phyloP scores from a whole-genome alignment of 2,888 invertebrate species.

The Netelia melanura region DNA sequence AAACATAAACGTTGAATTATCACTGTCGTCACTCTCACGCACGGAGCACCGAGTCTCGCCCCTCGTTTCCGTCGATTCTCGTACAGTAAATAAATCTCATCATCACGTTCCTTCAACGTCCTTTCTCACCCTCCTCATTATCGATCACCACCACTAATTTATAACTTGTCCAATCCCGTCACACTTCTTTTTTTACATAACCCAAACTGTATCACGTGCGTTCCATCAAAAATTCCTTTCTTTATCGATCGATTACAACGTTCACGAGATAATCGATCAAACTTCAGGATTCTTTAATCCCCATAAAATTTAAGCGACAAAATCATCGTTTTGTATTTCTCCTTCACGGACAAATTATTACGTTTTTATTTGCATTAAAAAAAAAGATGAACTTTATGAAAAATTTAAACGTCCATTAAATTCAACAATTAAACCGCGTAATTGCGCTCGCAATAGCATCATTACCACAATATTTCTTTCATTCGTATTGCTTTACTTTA shows the following conservation, averaged over 20 bases:
- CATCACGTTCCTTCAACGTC: conserved; percentile 24
- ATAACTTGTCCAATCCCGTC: not conserved
- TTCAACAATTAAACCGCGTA: conserved; percentile 14
- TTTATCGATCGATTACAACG: not conserved
- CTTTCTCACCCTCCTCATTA: not conserved
- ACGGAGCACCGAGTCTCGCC: conserved; percentile 41
- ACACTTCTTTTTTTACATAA: not conserved
- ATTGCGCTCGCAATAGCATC: not conserved
- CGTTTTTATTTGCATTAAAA: not conserved
- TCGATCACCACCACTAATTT: conserved; percentile 11
- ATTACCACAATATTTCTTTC: conserved; percentile 23
- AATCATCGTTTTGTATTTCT: not conserved
- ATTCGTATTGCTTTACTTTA: not conserved
- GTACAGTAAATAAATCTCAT: conserved; percentile 25
- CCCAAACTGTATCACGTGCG: conserved; percentile 5
- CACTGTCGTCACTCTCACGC: conserved; percentile 55
- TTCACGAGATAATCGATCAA: not conserved
- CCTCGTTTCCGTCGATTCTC: conserved; percentile 27
- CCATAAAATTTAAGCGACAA: not conserved
- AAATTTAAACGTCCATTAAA: conserved; percentile 22
- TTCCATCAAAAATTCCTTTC: not conserved
- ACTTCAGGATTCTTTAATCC: not conserved
- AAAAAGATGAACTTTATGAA: not conserved
- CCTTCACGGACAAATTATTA: not conserved
- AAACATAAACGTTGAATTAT: conserved; percentile 3